A percentile compares a stretch with the other conserved stretches of the same genome.
phyloP scores from a whole-genome alignment of 37 sponge, comb jelly and placozoan genomes.

The Haliclona indistincta region DNA sequence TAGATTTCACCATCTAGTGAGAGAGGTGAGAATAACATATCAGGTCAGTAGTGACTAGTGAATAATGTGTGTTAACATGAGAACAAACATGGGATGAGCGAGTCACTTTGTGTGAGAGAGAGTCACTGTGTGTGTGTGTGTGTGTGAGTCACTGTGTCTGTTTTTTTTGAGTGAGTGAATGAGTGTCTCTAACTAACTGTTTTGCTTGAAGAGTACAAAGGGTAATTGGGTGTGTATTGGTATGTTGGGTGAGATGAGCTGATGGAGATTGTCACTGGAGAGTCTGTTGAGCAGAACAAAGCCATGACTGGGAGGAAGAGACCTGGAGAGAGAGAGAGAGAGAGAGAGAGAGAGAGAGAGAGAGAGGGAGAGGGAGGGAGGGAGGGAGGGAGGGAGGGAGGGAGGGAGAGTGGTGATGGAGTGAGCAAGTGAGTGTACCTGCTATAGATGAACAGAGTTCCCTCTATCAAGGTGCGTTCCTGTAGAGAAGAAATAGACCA shows the following conservation, averaged over 20 bases:
- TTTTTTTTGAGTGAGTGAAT: slow-evolving; percentile 2
- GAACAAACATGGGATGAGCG: neutral
- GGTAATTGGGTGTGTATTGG: slow-evolving; percentile 39
- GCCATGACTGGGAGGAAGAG: slow-evolving; percentile 8
- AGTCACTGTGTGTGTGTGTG: slow-evolving; percentile 11
- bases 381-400: neutral
- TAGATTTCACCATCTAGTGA: slow-evolving; percentile 22
- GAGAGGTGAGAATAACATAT: neutral
- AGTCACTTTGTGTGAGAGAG: slow-evolving; percentile 9
- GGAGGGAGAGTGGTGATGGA: neutral
- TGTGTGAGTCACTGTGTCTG: slow-evolving; percentile 1
- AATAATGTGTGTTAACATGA: neutral
- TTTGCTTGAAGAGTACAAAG: slow-evolving; percentile 57
- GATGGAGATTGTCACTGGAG: slow-evolving; percentile 42
- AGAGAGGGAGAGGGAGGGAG: no score
- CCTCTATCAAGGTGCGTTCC: slow-evolving; percentile 69
- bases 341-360: no score
- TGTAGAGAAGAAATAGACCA: slow-evolving; percentile 1
- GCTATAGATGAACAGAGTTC: slow-evolving; percentile 62
- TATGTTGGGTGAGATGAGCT: slow-evolving; percentile 11
- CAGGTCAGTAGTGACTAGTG: neutral
- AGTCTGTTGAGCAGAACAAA: slow-evolving; percentile 67
- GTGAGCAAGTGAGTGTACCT: slow-evolving; percentile 14
- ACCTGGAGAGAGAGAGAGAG: slow-evolving; percentile 22
- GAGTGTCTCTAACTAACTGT: no score